Conservation (phyloP, 2,113 vertebrate species). For the Zapornia atra region DNA sequence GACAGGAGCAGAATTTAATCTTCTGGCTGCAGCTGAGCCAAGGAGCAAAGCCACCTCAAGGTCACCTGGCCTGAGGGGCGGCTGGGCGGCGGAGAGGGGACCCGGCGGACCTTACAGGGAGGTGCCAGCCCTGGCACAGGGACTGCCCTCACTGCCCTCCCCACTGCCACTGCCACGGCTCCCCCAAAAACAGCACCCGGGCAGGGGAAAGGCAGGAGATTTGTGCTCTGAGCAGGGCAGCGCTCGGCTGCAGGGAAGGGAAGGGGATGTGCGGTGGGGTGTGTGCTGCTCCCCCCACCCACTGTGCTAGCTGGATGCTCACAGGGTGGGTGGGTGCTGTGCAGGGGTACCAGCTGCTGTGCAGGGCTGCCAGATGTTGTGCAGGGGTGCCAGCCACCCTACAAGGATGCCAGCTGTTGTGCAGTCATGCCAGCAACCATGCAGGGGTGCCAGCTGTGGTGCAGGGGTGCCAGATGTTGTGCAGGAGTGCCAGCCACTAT, state of each 20-base stretch:
- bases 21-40: constrained; percentile 49
- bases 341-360: not conserved
- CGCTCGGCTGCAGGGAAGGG: not conserved
- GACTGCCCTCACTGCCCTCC: accelerated
- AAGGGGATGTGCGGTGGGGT: accelerated
- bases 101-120: accelerated
- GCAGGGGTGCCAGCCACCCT: not conserved
- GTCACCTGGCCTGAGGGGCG: not conserved
- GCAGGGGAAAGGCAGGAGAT: accelerated
- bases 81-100: not conserved
- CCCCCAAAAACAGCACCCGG: accelerated
- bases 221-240: not conserved
- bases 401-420: not conserved
- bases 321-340: not conserved
- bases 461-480: not conserved
- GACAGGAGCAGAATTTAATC: constrained; percentile 67
- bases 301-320: accelerated
- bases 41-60: constrained; percentile 55
- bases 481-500: not conserved
- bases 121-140: not conserved
- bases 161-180: accelerated
- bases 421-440: not conserved
- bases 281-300: not conserved
- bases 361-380: not conserved
- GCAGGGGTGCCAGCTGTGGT: not conserved